Evolutionary conservation across 2,797 vertebrate species (phyloP).

Genomic region (Amniataba percoides): DNA sequence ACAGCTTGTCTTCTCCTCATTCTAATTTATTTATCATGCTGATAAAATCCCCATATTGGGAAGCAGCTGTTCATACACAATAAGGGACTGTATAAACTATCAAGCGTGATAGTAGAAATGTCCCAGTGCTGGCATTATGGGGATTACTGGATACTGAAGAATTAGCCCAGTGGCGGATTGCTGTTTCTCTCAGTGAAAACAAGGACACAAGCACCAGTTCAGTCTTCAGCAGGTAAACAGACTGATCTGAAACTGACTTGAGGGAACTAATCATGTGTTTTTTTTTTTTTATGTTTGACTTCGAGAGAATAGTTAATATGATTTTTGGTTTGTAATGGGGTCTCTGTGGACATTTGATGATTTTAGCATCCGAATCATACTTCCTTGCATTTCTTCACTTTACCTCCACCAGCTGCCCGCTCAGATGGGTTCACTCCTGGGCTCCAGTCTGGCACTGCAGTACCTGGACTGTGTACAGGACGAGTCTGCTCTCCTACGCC

Average conservation of each 20-base stretch:
- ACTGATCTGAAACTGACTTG: constrained; percentile 29
- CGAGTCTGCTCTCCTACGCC: constrained; percentile 90
- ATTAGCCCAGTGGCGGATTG: constrained; percentile 40
- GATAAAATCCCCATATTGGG: constrained; percentile 63
- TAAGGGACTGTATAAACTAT: constrained; percentile 48
- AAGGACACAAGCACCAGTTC: constrained; percentile 30
- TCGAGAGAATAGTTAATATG: background rate
- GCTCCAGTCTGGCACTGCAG: constrained; percentile 90
- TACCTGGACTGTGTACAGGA: constrained; percentile 93
- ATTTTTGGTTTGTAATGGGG: background rate
- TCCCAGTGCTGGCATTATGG: constrained; percentile 49
- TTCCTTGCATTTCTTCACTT: constrained; percentile 28
- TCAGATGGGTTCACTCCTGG: constrained; percentile 94
- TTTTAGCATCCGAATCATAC: constrained; percentile 19
- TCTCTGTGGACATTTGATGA: constrained; percentile 21
- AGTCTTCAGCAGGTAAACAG: constrained; percentile 31
- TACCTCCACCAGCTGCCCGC: constrained; percentile 90
- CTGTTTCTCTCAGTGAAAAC: constrained; percentile 35
- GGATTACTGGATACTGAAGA: constrained; percentile 53
- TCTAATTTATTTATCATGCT: constrained; percentile 66
- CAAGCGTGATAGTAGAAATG: constrained; percentile 39
- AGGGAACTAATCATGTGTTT: constrained; percentile 6
- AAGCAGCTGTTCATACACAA: constrained; percentile 70
- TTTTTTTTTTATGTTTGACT: constrained; percentile 22
- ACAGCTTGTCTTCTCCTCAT: constrained; percentile 58